Conservation (phyloP, 2,797 vertebrate genomes). For the Eidolon dupreanum region DNA sequence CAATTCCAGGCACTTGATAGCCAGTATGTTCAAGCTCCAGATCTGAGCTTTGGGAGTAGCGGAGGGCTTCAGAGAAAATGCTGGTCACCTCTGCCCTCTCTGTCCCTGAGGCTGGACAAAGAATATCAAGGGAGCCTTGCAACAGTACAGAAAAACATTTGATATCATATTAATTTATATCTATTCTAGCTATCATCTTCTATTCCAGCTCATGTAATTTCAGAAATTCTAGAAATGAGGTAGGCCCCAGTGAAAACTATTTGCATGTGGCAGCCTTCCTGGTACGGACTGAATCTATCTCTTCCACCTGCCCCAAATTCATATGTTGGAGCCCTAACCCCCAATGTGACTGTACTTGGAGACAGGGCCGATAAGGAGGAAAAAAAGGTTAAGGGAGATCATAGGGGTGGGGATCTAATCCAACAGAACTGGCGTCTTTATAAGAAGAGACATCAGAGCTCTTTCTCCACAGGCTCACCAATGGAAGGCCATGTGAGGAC, state of each 20-base stretch:
- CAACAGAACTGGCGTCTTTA: background rate
- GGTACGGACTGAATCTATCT: background rate
- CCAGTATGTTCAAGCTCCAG: background rate
- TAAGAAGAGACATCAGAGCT: background rate
- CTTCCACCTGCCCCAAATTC: background rate
- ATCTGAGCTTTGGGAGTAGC: background rate
- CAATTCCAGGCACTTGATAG: background rate
- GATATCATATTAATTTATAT: background rate
- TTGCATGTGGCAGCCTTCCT: background rate
- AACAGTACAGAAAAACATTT: background rate
- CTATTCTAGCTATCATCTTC: background rate
- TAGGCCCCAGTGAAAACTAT: background rate
- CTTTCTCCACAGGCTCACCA: background rate
- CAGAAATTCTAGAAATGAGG: background rate
- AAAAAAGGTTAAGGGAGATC: background rate
- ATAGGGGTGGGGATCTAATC: background rate
- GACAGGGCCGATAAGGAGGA: background rate
- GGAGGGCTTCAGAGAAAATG: background rate
- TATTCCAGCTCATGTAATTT: background rate
- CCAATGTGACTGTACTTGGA: background rate
- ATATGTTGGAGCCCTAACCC: background rate
- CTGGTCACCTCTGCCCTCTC: background rate
- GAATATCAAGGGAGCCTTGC: background rate
- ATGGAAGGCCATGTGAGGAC: too few species aligned
- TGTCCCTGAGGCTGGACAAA: background rate